Conservation (phyloP, 2,888 invertebrate species). For the Atherix ibis region DNA sequence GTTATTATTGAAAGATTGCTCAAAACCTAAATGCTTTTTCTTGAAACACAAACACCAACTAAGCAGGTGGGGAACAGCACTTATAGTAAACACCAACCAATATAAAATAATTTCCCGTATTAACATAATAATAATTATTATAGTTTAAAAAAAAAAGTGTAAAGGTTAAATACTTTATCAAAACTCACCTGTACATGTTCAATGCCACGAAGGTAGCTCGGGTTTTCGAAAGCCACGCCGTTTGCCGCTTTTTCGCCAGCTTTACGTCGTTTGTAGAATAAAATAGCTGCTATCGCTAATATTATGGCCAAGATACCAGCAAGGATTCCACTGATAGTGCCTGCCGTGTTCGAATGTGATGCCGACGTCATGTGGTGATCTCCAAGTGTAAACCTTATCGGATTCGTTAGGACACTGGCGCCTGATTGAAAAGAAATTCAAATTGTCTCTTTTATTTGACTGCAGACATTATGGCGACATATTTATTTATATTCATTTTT, state of each 20-base stretch:
- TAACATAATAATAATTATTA: no score
- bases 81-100: not conserved
- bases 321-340: conserved; percentile 31
- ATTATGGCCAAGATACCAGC: conserved; percentile 29
- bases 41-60: not conserved
- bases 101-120: no score
- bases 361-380: conserved; percentile 58
- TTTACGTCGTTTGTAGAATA: conserved; percentile 28
- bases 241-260: conserved; percentile 33
- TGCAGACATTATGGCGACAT: not conserved
- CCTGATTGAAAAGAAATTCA: conserved; percentile 28
- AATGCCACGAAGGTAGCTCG: conserved; percentile 63
- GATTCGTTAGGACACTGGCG: conserved; percentile 57
- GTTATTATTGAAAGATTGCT: not conserved
- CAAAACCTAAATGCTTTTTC: not conserved
- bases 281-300: conserved; percentile 28
- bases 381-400: conserved; percentile 57
- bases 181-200: conserved; percentile 55
- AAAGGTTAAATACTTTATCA: not conserved
- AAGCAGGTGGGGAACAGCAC: not conserved
- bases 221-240: conserved; percentile 72
- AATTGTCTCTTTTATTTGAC: not conserved
- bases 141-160: not conserved
- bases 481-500: conserved; percentile 9
- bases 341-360: conserved; percentile 34